These are phyloP conservation scores for Caloenas nicobarica DNA, from an alignment of 2,113 vertebrate genomes.

Conservation along the genomic window DNA sequence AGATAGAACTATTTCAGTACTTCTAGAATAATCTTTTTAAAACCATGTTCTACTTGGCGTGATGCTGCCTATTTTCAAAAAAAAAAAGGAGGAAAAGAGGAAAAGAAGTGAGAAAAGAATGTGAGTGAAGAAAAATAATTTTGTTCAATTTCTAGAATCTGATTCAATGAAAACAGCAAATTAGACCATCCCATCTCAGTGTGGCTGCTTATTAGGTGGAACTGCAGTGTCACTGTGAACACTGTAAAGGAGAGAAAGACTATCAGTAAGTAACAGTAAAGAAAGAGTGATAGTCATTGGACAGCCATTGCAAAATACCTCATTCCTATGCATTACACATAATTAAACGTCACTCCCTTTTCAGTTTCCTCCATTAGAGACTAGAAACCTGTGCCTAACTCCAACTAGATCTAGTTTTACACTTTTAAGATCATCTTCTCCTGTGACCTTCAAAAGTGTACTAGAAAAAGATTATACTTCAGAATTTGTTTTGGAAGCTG, in stretches of 20 bases:
- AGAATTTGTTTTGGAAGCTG: not conserved
- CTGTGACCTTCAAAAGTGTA: not conserved
- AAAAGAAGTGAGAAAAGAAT: not conserved
- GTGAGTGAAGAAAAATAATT: conserved; percentile 11
- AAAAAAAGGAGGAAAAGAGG: not conserved
- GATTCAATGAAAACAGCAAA: conserved; percentile 19
- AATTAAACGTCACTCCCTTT: not conserved
- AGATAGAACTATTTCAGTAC: conserved; percentile 40
- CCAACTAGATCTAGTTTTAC: not conserved
- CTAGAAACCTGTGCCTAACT: not conserved
- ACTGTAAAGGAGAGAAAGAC: not conserved
- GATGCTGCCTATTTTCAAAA: not conserved
- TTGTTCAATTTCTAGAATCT: conserved; percentile 13
- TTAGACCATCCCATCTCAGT: not conserved
- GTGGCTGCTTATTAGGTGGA: not conserved
- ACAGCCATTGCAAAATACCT: not conserved
- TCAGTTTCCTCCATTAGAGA: not conserved
- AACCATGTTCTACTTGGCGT: not conserved
- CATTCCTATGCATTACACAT: not conserved
- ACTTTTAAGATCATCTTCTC: not conserved
- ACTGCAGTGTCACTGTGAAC: not conserved
- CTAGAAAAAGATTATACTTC: not conserved
- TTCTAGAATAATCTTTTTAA: conserved; percentile 29
- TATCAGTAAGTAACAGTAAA: not conserved
- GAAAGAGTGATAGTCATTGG: not conserved